phyloP scores from a whole-genome alignment of 2,888 invertebrate species.

The Apantesis nais region DNA sequence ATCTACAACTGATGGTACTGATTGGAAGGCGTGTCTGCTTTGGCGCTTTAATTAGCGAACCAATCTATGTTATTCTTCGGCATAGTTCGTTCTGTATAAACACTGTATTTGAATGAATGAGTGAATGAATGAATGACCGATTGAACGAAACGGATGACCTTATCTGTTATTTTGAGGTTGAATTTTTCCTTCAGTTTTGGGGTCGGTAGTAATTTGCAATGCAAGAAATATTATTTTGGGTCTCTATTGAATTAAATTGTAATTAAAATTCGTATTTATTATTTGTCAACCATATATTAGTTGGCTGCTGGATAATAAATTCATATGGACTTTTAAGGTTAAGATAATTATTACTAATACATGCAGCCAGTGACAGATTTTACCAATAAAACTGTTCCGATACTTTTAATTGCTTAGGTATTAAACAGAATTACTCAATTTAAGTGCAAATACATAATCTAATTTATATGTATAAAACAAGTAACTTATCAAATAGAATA shows the following conservation, averaged over 20 bases:
- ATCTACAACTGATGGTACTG: not conserved
- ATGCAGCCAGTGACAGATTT: slow-evolving; percentile 24
- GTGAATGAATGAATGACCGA: slow-evolving; percentile 62
- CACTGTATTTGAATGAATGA: slow-evolving; percentile 19
- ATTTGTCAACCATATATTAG: slow-evolving; percentile 41
- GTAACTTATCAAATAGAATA: not conserved
- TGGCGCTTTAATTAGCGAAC: not conserved
- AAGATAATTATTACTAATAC: slow-evolving; percentile 40
- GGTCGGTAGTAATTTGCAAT: slow-evolving; percentile 27
- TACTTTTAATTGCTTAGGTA: not conserved
- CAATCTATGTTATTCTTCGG: not conserved
- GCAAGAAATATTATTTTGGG: slow-evolving; percentile 26
- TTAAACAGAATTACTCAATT: not conserved
- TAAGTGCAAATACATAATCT: not conserved
- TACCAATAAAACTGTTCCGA: slow-evolving; percentile 5
- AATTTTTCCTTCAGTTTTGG: slow-evolving; percentile 41
- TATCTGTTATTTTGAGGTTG: slow-evolving; percentile 53
- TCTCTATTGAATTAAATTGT: slow-evolving; percentile 42
- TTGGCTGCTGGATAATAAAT: slow-evolving; percentile 31
- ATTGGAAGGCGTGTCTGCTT: not conserved
- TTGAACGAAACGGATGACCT: slow-evolving; percentile 57
- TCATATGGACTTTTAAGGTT: slow-evolving; percentile 40
- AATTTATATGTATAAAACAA: not conserved
- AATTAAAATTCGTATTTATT: slow-evolving; percentile 48
- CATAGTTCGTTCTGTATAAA: not conserved